Conservation (phyloP, 2,888 invertebrate species). For the Antitype chi region DNA sequence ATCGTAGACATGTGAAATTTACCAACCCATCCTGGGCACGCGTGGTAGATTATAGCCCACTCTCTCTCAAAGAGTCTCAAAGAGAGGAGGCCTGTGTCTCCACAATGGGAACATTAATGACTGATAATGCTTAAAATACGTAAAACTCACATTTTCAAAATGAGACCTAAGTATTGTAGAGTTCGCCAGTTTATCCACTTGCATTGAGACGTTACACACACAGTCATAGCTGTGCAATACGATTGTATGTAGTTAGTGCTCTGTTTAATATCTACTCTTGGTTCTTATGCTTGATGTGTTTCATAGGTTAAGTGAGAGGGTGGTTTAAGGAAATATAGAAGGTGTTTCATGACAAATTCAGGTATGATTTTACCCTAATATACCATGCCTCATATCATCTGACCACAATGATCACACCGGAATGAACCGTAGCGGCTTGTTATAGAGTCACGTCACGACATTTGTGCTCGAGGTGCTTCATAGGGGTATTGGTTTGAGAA, state of each 20-base stretch:
- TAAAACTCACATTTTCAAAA: background rate
- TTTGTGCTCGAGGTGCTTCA: background rate
- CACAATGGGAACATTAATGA: too few relatives aligned
- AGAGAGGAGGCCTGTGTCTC: too few relatives aligned
- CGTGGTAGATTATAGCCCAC: too few relatives aligned
- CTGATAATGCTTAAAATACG: background rate
- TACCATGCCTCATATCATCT: slow-evolving; percentile 20
- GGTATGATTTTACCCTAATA: slow-evolving; percentile 2
- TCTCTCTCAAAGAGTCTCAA: too few relatives aligned
- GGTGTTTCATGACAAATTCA: slow-evolving; percentile 40
- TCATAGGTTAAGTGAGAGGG: slow-evolving; percentile 33
- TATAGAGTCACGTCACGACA: background rate
- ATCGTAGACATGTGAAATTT: too few relatives aligned
- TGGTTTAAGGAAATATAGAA: slow-evolving; percentile 4
- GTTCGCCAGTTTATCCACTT: background rate
- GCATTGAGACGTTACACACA: background rate
- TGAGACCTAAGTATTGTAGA: background rate
- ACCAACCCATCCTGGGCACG: too few relatives aligned
- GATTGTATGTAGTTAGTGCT: background rate
- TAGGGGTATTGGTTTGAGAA: background rate
- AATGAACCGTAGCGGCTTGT: background rate
- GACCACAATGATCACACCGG: slow-evolving; percentile 27
- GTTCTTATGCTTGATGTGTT: slow-evolving; percentile 11
- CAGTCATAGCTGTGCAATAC: background rate
- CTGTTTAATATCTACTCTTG: slow-evolving; percentile 29